Percentiles rank a stretch among this genome's conserved stretches.
phyloP scores from a whole-genome alignment of 2,888 invertebrate genomes.

The Melieria crassipennis region DNA sequence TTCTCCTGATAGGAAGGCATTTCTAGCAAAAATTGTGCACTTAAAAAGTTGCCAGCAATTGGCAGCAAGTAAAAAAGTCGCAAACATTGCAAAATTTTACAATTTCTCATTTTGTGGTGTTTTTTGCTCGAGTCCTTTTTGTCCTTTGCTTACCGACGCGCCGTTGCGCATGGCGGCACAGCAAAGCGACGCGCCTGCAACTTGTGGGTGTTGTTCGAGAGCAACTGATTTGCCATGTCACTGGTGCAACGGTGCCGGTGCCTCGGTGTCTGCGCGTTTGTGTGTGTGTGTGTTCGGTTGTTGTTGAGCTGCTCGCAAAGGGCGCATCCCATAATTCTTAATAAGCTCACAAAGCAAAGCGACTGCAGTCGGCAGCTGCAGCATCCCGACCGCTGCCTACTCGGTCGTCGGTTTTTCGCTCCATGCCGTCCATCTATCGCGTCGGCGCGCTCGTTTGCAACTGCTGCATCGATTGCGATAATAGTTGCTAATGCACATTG shows the following conservation, averaged over 20 bases:
- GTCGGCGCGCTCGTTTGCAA: not conserved
- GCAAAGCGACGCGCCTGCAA: too few species aligned
- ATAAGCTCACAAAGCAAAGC: conserved; percentile 23
- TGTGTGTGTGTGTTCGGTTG: not conserved
- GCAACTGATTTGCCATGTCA: too few species aligned
- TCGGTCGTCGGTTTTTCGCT: too few species aligned
- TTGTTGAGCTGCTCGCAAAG: not conserved
- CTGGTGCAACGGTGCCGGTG: too few species aligned
- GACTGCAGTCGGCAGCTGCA: conserved; percentile 9
- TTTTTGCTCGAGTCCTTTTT: not conserved
- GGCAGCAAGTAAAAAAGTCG: not conserved
- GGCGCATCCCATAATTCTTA: conserved; percentile 25
- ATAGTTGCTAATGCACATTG: too few species aligned
- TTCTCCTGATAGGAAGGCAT: not conserved
- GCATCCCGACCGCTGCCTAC: not conserved
- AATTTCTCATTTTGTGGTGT: conserved; percentile 5
- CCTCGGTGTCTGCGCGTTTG: conserved; percentile 11
- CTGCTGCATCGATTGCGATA: not conserved
- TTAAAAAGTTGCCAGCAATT: not conserved
- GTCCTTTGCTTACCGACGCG: too few species aligned
- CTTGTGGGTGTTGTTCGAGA: too few species aligned
- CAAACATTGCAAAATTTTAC: conserved; percentile 12
- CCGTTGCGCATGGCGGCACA: too few species aligned
- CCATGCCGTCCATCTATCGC: too few species aligned
- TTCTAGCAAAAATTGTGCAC: not conserved